Evolutionary conservation across 2,113 vertebrate genomes (phyloP), one percentile per base, ranked within the genome.

Genomic region (Carassius carassius): DNA sequence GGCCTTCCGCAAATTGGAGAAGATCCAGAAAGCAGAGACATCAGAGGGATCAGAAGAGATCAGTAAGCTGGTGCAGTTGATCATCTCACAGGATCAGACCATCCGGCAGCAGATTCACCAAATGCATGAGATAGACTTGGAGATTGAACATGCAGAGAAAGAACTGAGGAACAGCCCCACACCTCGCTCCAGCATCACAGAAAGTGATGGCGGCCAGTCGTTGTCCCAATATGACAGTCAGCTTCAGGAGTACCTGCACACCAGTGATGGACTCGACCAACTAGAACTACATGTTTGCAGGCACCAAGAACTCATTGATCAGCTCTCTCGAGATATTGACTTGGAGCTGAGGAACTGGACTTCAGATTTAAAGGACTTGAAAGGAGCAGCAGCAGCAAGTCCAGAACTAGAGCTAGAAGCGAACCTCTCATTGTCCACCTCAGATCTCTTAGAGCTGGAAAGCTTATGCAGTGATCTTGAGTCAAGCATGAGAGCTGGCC

Each of bases 1-100:
- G 86, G 97, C 97, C 21, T 99, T 98, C 89, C 90, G 96, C 82
- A 99, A 99, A 88, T 91, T 99, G 84, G 96, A 97, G 77, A 98
- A 96, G 89, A 93, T 99, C 70, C 97, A 96, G 89, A 95, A 95
- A 78, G 94, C 95, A 80, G 94, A 89, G 83, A 88, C 60, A 72
- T 84, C 84, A 63, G 92, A 89, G 63, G 94, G 90, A 44, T 90
- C 93, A 23, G 96, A 96, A 29, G 96, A 94, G 67, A 93, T 99
- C 54, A 95, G 97, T 80, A 95, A 94, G 0, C 91, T 99, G 89
- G 95, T 98, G 79, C 95, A 97, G 86, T 91, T 99, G 25, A 96
- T 99, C 8, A 95, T 98, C 84, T 95, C 96, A 87, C 98, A 99
- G 92, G 97, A 99, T 82, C 96, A 95, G 62, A 96, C 95, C 2